These are phyloP conservation scores for Drosophila santomea DNA, from an alignment of 1,140 invertebrate species.

Conservation along the genomic window DNA sequence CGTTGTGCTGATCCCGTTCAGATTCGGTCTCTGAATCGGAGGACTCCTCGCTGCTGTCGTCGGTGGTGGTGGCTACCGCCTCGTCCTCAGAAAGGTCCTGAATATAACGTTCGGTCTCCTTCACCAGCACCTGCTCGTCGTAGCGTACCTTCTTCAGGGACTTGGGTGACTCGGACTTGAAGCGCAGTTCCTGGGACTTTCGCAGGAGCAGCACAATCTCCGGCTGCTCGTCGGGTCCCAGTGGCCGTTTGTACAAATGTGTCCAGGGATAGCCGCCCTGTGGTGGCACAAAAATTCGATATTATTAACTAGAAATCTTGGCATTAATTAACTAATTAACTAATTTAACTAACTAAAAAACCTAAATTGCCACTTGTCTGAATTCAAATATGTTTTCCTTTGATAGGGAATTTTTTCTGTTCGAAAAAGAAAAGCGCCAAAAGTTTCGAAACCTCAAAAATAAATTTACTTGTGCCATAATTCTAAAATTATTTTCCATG, in stretches of 20 bases:
- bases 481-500: slow-evolving; percentile 10
- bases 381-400: slow-evolving; percentile 3
- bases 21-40: slow-evolving; percentile 63
- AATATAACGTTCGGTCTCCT: slow-evolving; percentile 82
- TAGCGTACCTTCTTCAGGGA: slow-evolving; percentile 81
- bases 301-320: slow-evolving; percentile 5
- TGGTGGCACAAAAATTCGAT: not conserved
- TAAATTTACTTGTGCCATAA: slow-evolving; percentile 1
- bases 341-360: not conserved
- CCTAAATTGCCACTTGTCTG: too few relatives aligned
- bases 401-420: not conserved
- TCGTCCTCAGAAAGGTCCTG: slow-evolving; percentile 81
- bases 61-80: slow-evolving; percentile 45
- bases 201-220: slow-evolving; percentile 83
- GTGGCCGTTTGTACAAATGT: slow-evolving; percentile 86
- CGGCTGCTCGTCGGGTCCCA: slow-evolving; percentile 85
- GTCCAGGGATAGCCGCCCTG: slow-evolving; percentile 90
- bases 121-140: slow-evolving; percentile 79
- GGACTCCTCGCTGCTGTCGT: slow-evolving; percentile 62
- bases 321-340: too few relatives aligned
- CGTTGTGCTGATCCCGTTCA: slow-evolving; percentile 61
- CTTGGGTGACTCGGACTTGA: slow-evolving; percentile 81
- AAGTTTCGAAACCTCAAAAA: slow-evolving; percentile 7
- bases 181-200: slow-evolving; percentile 83
- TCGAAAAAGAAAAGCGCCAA: not conserved